Conservation (phyloP, 2,888 invertebrate genomes). For the Labia minor region DNA sequence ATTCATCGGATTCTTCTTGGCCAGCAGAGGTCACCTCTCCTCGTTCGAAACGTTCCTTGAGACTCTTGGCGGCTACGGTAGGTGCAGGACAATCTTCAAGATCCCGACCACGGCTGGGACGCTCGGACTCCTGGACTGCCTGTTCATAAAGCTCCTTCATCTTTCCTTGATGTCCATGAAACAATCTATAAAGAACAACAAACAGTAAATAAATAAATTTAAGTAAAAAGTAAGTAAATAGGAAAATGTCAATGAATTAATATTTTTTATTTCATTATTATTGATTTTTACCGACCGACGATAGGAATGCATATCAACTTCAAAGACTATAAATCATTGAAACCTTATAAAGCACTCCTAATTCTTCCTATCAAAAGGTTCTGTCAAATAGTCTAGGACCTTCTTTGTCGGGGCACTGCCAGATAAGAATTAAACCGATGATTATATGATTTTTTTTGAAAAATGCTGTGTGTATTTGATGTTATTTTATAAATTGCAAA, state of each 20-base stretch:
- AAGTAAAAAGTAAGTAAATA: slow-evolving; percentile 17
- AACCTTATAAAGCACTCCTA: too few relatives aligned
- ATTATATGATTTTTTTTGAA: too few relatives aligned
- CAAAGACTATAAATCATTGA: too few relatives aligned
- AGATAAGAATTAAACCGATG: too few relatives aligned
- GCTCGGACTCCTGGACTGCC: slow-evolving; percentile 71
- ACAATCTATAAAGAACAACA: slow-evolving; percentile 27
- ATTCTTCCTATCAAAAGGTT: too few relatives aligned
- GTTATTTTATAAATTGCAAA: too few relatives aligned
- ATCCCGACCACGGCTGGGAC: slow-evolving; percentile 36
- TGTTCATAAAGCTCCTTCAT: slow-evolving; percentile 89
- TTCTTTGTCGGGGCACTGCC: too few relatives aligned
- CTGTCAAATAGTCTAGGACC: too few relatives aligned
- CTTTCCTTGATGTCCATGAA: slow-evolving; percentile 75
- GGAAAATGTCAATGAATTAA: background rate
- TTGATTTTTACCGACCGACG: too few relatives aligned
- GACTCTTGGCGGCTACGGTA: slow-evolving; percentile 49
- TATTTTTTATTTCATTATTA: background rate
- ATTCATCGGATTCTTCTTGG: slow-evolving; percentile 40
- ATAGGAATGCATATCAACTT: too few relatives aligned
- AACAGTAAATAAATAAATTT: slow-evolving; percentile 22
- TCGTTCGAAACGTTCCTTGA: slow-evolving; percentile 71
- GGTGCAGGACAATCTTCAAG: slow-evolving; percentile 36
- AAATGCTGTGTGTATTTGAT: too few relatives aligned
- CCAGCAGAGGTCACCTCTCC: slow-evolving; percentile 47